These are phyloP conservation scores for Rhinichthys osculus DNA, from an alignment of 2,797 vertebrate genomes.

Conservation along the genomic window DNA sequence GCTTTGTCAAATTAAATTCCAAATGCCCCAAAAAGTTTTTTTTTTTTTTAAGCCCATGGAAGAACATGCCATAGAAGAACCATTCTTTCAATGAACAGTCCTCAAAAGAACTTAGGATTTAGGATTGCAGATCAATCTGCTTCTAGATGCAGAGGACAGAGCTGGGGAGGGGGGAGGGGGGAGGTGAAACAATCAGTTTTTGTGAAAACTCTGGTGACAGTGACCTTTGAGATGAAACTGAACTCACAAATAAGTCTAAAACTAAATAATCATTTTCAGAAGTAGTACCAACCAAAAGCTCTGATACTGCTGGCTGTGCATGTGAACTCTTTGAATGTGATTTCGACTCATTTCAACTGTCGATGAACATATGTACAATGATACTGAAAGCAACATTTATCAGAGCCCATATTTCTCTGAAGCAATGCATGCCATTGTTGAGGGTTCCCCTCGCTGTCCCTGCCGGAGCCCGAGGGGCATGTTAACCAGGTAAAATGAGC, in stretches of 20 bases:
- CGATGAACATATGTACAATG: neutral
- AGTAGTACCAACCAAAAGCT: neutral
- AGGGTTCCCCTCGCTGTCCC: constrained; percentile 13
- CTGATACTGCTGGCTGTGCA: neutral
- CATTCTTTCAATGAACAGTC: neutral
- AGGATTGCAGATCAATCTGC: too few species aligned
- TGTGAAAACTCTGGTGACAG: neutral
- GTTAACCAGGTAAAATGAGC: constrained; percentile 53
- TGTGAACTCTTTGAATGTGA: neutral
- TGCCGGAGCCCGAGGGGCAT: constrained; percentile 20
- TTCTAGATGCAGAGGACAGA: too few species aligned
- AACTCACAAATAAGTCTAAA: neutral
- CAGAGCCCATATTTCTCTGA: constrained; percentile 2
- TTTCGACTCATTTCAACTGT: neutral
- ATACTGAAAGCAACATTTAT: neutral
- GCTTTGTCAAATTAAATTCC: neutral
- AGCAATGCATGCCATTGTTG: neutral
- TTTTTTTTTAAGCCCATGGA: too few species aligned
- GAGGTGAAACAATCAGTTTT: too few species aligned
- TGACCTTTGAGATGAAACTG: neutral
- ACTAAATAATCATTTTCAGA: neutral
- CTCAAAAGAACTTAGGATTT: too few species aligned
- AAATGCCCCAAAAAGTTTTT: neutral
- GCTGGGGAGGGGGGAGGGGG: too few species aligned
- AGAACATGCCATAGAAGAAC: neutral